phyloP scores from a whole-genome alignment of 2,888 invertebrate species.

The Drosophila falleni region DNA sequence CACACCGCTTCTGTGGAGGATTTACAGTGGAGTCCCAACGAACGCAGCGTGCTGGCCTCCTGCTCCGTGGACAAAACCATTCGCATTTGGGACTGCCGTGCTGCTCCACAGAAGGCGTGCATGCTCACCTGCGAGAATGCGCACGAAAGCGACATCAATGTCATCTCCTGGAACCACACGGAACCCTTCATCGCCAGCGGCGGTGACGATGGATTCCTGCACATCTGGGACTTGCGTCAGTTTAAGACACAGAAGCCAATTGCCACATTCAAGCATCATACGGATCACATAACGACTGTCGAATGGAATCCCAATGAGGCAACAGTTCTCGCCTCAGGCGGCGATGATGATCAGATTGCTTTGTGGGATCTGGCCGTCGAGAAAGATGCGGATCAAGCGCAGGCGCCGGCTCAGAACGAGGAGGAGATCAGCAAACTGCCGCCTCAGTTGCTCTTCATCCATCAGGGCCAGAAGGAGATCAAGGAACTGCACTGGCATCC shows the following conservation, averaged over 20 bases:
- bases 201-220: conserved; percentile 97
- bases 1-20: conserved; percentile 98
- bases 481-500: conserved; percentile 99
- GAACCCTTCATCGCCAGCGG: conserved; percentile 97
- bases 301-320: conserved; percentile 98
- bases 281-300: conserved; percentile 96
- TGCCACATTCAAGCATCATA: conserved; percentile 98
- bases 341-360: conserved; percentile 97
- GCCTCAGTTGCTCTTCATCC: conserved; percentile 98
- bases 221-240: conserved; percentile 97
- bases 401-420: conserved; percentile 90
- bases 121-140: conserved; percentile 95
- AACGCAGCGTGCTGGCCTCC: conserved; percentile 94
- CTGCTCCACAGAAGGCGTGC: conserved; percentile 93
- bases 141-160: conserved; percentile 97
- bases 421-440: conserved; percentile 91
- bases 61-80: conserved; percentile 96
- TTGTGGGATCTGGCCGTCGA: conserved; percentile 98
- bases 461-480: conserved; percentile 98
- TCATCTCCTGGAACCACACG: conserved; percentile 97
- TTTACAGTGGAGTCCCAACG: conserved; percentile 99
- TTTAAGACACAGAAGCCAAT: conserved; percentile 92
- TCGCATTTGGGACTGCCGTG: conserved; percentile 98
- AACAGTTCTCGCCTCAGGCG: conserved; percentile 96
- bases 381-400: conserved; percentile 88